Percentiles rank a stretch among this genome's conserved stretches.
These are phyloP conservation scores for Acrossocheilus wenchowensis DNA, from an alignment of 2,797 vertebrate genomes.

Conservation along the genomic window DNA sequence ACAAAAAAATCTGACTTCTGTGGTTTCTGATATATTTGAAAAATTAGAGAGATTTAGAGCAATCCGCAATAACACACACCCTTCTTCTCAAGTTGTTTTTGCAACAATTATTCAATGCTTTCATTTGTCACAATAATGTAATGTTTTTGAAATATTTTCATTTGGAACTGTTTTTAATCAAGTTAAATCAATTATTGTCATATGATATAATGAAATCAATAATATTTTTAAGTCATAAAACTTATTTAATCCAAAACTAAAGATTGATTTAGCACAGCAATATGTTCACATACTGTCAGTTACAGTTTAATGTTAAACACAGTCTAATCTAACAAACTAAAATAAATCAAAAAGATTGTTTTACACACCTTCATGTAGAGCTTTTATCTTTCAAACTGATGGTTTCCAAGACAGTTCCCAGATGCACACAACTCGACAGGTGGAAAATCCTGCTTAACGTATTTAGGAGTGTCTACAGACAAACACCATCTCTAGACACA, in stretches of 20 bases:
- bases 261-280: neutral
- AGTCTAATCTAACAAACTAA: neutral
- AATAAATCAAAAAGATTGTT: slow-evolving; percentile 11
- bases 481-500: neutral
- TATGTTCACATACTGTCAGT: neutral
- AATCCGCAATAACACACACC: too few relatives aligned
- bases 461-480: neutral
- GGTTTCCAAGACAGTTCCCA: neutral
- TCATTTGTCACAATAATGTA: too few relatives aligned
- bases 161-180: too few relatives aligned
- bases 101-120: too few relatives aligned
- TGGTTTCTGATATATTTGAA: too few relatives aligned
- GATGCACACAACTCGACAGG: neutral
- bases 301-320: neutral
- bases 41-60: too few relatives aligned
- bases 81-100: too few relatives aligned
- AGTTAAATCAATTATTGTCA: neutral
- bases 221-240: neutral
- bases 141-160: too few relatives aligned
- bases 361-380: slow-evolving; percentile 37
- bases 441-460: slow-evolving; percentile 9
- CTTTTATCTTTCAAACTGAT: neutral
- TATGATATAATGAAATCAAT: neutral
- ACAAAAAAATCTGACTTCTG: too few relatives aligned
- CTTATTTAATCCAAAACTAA: neutral